These are phyloP conservation scores for Pagrus major DNA, from an alignment of 2,113 vertebrate genomes.

Conservation along the genomic window DNA sequence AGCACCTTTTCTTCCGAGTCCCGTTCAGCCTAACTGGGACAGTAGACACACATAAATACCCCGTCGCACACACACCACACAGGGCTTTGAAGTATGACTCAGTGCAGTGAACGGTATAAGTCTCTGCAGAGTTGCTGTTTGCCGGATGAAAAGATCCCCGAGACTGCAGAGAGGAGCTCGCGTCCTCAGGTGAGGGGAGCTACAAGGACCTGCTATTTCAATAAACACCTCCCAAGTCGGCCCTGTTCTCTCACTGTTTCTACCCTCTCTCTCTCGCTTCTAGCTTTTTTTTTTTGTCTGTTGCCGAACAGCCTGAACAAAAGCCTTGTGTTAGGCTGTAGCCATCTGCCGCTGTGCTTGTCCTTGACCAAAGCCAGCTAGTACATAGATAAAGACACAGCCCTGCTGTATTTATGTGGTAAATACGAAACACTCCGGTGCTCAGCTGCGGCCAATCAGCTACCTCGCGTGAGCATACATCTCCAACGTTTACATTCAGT, in stretches of 20 bases:
- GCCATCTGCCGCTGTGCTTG: constrained; percentile 58
- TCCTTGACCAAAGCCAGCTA: constrained; percentile 65
- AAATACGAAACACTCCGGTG: constrained; percentile 20
- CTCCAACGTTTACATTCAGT: not conserved
- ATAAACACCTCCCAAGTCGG: constrained; percentile 52
- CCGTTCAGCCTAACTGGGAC: constrained; percentile 59
- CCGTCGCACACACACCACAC: constrained; percentile 39
- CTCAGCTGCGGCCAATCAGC: not conserved
- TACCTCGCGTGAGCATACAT: not conserved
- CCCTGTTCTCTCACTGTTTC: constrained; percentile 17
- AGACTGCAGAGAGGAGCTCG: constrained; percentile 58
- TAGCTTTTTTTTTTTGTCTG: constrained; percentile 26
- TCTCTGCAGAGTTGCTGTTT: constrained; percentile 72
- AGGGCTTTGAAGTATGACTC: constrained; percentile 68
- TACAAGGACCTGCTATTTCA: constrained; percentile 63
- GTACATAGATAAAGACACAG: constrained; percentile 52
- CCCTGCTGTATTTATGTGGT: constrained; percentile 16
- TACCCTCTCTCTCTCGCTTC: no score
- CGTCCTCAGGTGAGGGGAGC: constrained; percentile 72
- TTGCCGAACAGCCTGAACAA: constrained; percentile 54
- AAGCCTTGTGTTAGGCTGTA: constrained; percentile 54
- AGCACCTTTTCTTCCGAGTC: constrained; percentile 27
- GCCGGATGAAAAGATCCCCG: constrained; percentile 72
- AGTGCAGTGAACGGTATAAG: constrained; percentile 43
- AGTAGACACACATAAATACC: constrained; percentile 47